These are phyloP conservation scores for Scolopax bukidnonensis DNA, from an alignment of 2,797 vertebrate species.

Conservation along the genomic window DNA sequence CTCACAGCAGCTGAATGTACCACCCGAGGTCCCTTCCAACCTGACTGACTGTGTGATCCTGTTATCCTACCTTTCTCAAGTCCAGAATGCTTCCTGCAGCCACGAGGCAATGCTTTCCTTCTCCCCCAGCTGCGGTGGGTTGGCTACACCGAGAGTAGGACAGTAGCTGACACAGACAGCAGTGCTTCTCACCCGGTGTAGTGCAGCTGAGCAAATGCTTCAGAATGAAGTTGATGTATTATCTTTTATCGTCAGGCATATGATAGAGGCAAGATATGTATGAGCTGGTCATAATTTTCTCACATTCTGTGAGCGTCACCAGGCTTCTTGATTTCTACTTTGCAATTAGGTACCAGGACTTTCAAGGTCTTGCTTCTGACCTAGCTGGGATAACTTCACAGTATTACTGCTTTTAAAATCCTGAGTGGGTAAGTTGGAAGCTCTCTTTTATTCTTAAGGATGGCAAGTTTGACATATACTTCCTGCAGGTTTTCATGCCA, in stretches of 20 bases:
- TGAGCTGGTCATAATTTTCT: background rate
- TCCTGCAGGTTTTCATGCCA: background rate
- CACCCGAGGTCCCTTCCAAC: background rate
- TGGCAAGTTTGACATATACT: background rate
- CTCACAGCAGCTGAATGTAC: background rate
- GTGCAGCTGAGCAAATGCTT: background rate
- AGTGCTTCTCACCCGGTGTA: background rate
- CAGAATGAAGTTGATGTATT: background rate
- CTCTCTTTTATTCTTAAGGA: background rate
- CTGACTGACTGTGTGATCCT: background rate
- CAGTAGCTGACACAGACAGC: background rate
- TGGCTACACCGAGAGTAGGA: background rate
- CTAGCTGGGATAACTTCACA: background rate
- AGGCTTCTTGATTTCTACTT: background rate
- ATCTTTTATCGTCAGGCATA: background rate
- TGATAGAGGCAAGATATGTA: background rate
- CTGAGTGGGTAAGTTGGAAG: background rate
- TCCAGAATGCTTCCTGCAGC: background rate
- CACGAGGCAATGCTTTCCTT: background rate
- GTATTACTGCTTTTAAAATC: background rate
- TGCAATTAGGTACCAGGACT: background rate
- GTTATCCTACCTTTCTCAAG: background rate
- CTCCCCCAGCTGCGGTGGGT: background rate
- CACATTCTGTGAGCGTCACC: background rate
- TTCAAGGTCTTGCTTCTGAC: background rate